phyloP scores from a whole-genome alignment of 2,888 invertebrate species.

The Tolmerus cingulatus region DNA sequence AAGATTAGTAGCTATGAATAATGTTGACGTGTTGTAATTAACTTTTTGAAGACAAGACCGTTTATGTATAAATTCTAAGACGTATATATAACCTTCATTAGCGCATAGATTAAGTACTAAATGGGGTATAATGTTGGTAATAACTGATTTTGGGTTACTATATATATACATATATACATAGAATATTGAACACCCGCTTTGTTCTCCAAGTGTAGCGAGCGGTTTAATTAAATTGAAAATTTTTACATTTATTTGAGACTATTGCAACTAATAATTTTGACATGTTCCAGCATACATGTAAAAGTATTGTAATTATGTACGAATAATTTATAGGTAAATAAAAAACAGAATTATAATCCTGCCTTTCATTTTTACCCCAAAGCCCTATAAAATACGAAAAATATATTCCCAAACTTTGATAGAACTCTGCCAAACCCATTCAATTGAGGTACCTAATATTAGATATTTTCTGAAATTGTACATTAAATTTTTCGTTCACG shows the following conservation, averaged over 20 bases:
- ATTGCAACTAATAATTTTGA: constrained; percentile 13
- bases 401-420: neutral
- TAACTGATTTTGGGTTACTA: constrained; percentile 15
- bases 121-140: constrained; percentile 35
- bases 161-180: constrained; percentile 23
- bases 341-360: neutral
- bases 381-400: neutral
- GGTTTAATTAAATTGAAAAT: neutral
- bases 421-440: neutral
- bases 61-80: constrained; percentile 21
- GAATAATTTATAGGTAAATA: constrained; percentile 32
- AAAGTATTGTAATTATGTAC: constrained; percentile 19
- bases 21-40: constrained; percentile 23
- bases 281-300: constrained; percentile 25
- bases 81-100: constrained; percentile 19
- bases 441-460: neutral
- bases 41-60: neutral
- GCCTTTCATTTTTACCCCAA: neutral
- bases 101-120: neutral
- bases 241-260: constrained; percentile 20
- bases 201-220: neutral
- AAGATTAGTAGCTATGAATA: neutral
- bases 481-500: neutral
- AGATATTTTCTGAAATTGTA: neutral
- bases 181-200: neutral